Evolutionary conservation across 2,113 vertebrate species (phyloP), one percentile per base, ranked within the genome.

Genomic region (Engystomops pustulosus): DNA sequence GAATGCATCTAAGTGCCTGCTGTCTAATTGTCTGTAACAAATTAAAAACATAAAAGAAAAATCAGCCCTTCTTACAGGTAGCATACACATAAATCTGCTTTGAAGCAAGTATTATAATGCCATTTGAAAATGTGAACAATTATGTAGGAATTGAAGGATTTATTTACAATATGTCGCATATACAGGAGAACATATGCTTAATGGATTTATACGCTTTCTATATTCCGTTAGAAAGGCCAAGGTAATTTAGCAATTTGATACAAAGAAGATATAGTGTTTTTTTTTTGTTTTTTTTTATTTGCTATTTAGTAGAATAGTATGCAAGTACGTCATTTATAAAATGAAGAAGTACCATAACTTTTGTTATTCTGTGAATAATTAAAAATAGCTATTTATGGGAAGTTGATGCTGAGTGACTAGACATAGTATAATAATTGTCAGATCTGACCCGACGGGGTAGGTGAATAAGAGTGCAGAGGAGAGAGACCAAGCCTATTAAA

Each of bases 61-160:
- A 65, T 15, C 18, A 67, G 32, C 15, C 62, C 30, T 36, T 36
- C 62, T 36, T 8, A 20, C 62, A 36, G 62, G 30, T 36, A 36
- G 32, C 32, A 0, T 34, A 34, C 3, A 67, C 15, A 67, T 67
- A 36, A 67, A 36, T 67, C 62, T 67, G 62, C 10, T 36, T 9
- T 36, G 32, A 67, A 67, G 30, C 32, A 67, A 18, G 15, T 36
- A 36, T 67, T 36, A 34, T 20, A 25, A 32, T 67, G 32, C 30
- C 62, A 67, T 67, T 8, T 18, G 30, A 20, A 32, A 67, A 67
- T 67, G 62, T 34, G 62, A 67, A 36, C 62, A 67, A 67, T 67
- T 9, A 67, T 67, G 62, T 18, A 67, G 30, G 30, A 30, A 67
- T 67, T 67, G 62, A 67, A 34, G 62, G 62, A 67, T 67, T 67